Base-by-base conservation (phyloP, 2,888 invertebrate species). In the Cephalotes varians region DNA sequence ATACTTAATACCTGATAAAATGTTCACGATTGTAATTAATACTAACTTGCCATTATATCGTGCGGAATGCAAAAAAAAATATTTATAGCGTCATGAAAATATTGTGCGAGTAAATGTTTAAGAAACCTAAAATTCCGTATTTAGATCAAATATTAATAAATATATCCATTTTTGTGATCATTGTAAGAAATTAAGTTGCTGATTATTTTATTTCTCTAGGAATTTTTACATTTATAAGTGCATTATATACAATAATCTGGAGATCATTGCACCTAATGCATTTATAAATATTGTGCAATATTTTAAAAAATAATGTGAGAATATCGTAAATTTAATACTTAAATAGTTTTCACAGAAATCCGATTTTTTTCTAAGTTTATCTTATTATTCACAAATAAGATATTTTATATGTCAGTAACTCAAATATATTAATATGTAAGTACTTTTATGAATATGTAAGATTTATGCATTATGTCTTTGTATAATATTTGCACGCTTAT, bases 161-260 rank as follows among this genome's bases (percentile, higher is more conserved):
- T 44, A n/a, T 44, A 31, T 40, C 40, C 7, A 56, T 9, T 72
- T n/a, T 56, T 69, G 34, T 40, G 9, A 72, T 28, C 7, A n/a
- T 54, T 1, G 3, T n/a, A 40, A 72, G 28, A n/a, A 56, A 72
- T 56, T 40, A 40, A 54, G 2, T 58, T n/a, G 18, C 6, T 5
- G 12, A 28, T 72, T 28, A 40, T 56, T 37, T 56, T 40, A 40
- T 31, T 51, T 28, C 5, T 56, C 12, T 28, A 31, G 1, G 9
- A 40, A 72, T 40, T 56, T n/a, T 56, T 72, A 40, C 40, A 12
- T 72, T 56, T 58, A n/a, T 15, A 9, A 40, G 49, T 62, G n/a
- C 6, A 34, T 60, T 60, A 62, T 49, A 18, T 47, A 12, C 25
- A 62, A 47, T 25, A 3, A 62, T 62, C 62, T 34, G 4, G 6